Evolutionary conservation across 2,797 vertebrate species (phyloP).

Genomic region (Steatocranus sp.): DNA sequence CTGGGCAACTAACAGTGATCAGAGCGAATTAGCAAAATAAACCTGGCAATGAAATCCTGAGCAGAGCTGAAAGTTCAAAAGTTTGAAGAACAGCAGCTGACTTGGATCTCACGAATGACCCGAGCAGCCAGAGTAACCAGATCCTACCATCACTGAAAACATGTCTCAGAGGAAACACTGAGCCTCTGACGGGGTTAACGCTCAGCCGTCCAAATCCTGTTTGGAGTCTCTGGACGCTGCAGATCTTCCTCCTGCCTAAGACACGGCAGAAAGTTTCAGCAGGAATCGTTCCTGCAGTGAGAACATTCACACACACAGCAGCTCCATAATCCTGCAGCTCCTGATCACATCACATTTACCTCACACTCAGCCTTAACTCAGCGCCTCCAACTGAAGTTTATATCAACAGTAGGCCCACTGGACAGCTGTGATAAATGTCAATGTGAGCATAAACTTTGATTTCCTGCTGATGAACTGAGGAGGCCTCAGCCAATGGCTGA

Average conservation of each 20-base stretch:
- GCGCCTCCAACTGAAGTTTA: neutral
- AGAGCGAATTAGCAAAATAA: neutral
- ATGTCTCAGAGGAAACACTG: neutral
- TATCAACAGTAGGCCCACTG: neutral
- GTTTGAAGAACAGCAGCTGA: neutral
- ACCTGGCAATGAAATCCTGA: neutral
- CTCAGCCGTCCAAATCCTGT: neutral
- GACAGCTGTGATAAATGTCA: neutral
- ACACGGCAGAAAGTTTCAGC: neutral
- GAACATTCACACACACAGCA: neutral
- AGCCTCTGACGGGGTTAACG: neutral
- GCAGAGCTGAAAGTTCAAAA: neutral
- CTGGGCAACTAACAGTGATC: neutral
- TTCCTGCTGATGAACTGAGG: neutral
- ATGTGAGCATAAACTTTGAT: neutral
- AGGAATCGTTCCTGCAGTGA: neutral
- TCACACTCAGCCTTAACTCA: neutral
- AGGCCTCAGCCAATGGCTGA: neutral
- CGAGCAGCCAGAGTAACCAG: neutral
- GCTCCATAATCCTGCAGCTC: neutral
- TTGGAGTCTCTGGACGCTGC: neutral
- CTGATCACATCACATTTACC: neutral
- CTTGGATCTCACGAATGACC: neutral
- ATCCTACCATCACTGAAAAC: neutral
- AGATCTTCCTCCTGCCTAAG: neutral